These are phyloP conservation scores for Phrynocephalus versicolor DNA, from an alignment of 2,113 vertebrate species.

Conservation along the genomic window DNA sequence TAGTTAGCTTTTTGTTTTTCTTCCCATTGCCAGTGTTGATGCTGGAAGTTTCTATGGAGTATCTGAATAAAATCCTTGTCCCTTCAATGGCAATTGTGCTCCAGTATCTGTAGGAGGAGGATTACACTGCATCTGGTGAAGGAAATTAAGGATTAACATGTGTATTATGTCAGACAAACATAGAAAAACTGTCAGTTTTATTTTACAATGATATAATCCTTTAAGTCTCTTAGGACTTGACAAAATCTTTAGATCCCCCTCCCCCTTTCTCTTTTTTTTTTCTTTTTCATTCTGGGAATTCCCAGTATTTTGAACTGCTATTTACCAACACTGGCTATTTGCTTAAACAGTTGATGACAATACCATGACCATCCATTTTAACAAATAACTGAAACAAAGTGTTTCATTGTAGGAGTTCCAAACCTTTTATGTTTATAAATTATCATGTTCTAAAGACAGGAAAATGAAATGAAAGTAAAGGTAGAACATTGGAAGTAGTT, in stretches of 20 bases:
- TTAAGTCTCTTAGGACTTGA: constrained; percentile 66
- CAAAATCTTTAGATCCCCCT: constrained; percentile 35
- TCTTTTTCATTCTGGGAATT: constrained; percentile 34
- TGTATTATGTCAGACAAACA: constrained; percentile 53
- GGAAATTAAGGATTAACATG: constrained; percentile 66
- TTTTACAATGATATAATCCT: constrained; percentile 69
- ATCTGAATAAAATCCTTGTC: constrained; percentile 17
- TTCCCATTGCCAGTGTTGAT: neutral
- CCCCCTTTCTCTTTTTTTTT: neutral
- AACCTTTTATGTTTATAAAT: neutral
- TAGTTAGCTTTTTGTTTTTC: neutral
- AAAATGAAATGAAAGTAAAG: neutral
- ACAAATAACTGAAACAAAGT: neutral
- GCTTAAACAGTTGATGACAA: neutral
- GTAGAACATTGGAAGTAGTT: neutral
- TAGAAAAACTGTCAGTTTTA: constrained; percentile 61
- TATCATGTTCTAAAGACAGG: neutral
- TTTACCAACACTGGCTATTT: neutral
- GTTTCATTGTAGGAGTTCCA: neutral
- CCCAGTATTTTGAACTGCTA: constrained; percentile 1
- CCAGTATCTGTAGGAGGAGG: constrained; percentile 54
- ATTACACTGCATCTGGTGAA: constrained; percentile 61
- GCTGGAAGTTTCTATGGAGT: neutral
- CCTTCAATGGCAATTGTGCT: constrained; percentile 36
- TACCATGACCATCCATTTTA: neutral